phyloP scores from a whole-genome alignment of 2,113 vertebrate genomes.

The Nibea albiflora region DNA sequence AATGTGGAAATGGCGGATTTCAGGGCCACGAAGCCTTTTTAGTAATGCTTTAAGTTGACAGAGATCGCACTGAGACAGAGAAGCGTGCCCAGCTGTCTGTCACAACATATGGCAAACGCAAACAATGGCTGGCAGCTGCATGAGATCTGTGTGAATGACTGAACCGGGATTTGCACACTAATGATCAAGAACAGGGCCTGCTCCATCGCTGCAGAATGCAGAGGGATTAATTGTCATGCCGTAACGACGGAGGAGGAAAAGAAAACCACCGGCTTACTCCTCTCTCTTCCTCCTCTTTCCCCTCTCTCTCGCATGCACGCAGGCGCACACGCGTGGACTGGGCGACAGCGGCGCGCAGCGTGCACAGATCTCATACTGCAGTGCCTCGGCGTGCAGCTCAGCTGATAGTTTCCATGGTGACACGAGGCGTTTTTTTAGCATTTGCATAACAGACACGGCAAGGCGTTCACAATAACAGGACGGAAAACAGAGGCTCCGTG shows the following conservation, averaged over 20 bases:
- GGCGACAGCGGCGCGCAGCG: conserved; percentile 27
- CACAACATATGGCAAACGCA: conserved; percentile 44
- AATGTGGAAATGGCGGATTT: conserved; percentile 28
- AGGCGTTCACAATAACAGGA: conserved; percentile 63
- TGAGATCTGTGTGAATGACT: conserved; percentile 23
- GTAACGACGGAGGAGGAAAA: not conserved
- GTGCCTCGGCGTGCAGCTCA: conserved; percentile 33
- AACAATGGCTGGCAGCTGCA: conserved; percentile 42
- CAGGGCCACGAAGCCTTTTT: not conserved
- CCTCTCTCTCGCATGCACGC: conserved; percentile 4
- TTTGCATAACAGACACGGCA: conserved; percentile 66
- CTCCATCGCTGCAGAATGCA: not conserved
- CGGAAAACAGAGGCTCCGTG: conserved; percentile 33
- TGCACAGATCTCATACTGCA: conserved; percentile 27
- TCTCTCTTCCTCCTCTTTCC: conserved; percentile 6
- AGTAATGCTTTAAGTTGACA: conserved; percentile 36
- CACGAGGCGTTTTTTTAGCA: conserved; percentile 55
- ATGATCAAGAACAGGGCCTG: conserved; percentile 16
- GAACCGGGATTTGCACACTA: conserved; percentile 45
- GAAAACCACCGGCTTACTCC: not conserved
- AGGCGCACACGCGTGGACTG: conserved; percentile 1
- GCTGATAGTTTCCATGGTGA: conserved; percentile 76
- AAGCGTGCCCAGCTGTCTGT: conserved; percentile 39
- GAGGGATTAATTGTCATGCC: conserved; percentile 27
- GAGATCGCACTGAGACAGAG: conserved; percentile 29